phyloP scores from a whole-genome alignment of 1,140 invertebrate genomes.

The Pemphigus obesinymphae region DNA sequence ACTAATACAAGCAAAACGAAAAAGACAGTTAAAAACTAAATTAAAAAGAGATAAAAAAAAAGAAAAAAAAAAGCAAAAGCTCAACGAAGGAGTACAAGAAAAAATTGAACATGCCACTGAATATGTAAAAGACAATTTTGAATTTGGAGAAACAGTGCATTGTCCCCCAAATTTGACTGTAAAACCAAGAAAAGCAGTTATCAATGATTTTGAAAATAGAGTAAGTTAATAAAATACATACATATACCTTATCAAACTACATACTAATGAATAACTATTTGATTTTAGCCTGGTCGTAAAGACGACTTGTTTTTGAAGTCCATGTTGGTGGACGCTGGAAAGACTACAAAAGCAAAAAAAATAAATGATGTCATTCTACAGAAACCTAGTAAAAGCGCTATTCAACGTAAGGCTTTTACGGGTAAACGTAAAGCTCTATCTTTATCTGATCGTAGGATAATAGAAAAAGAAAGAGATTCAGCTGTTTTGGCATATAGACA shows the following conservation, averaged over 20 bases:
- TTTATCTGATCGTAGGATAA: slow-evolving; percentile 21
- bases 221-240: slow-evolving; percentile 51
- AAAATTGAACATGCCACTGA: slow-evolving; percentile 50
- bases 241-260: background rate
- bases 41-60: slow-evolving; percentile 52
- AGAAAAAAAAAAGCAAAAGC: slow-evolving; percentile 46
- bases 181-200: slow-evolving; percentile 52
- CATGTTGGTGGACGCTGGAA: slow-evolving; percentile 43
- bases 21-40: slow-evolving; percentile 51
- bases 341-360: slow-evolving; percentile 9
- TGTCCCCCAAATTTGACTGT: slow-evolving; percentile 58
- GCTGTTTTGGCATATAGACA: slow-evolving; percentile 27
- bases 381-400: slow-evolving; percentile 13
- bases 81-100: slow-evolving; percentile 41
- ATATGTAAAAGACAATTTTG: slow-evolving; percentile 55
- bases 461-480: slow-evolving; percentile 32
- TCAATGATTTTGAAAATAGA: slow-evolving; percentile 47
- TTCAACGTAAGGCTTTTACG: slow-evolving; percentile 21
- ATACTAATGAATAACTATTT: background rate
- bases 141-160: slow-evolving; percentile 65
- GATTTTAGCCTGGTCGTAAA: slow-evolving; percentile 55
- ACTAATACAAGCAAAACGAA: slow-evolving; percentile 52
- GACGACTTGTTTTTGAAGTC: slow-evolving; percentile 55
- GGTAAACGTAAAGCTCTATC: slow-evolving; percentile 11
- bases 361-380: slow-evolving; percentile 21